These are phyloP conservation scores for Drosophila kambysellisi DNA, from an alignment of 2,888 invertebrate species.

Conservation along the genomic window DNA sequence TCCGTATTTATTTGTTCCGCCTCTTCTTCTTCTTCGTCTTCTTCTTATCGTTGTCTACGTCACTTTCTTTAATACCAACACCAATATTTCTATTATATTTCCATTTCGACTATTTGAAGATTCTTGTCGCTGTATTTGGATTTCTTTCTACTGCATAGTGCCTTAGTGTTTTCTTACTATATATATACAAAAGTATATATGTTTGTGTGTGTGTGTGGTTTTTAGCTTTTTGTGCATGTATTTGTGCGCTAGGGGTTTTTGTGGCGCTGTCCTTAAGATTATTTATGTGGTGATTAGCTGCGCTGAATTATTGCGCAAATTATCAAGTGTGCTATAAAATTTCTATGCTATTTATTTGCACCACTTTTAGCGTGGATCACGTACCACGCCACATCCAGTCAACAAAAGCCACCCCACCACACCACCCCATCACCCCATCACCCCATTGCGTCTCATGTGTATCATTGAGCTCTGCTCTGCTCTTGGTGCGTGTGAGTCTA, in stretches of 20 bases:
- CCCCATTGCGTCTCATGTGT: constrained; percentile 56
- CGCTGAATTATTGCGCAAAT: constrained; percentile 81
- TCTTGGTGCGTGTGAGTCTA: constrained; percentile 51
- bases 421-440: neutral
- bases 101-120: constrained; percentile 6
- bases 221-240: neutral
- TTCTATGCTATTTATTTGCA: constrained; percentile 70
- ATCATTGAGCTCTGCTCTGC: constrained; percentile 49
- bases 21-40: constrained; percentile 1
- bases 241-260: constrained; percentile 19
- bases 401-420: neutral
- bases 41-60: constrained; percentile 10
- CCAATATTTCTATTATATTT: neutral
- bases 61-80: constrained; percentile 7
- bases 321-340: constrained; percentile 83
- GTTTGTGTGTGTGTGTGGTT: neutral
- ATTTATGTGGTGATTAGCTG: constrained; percentile 84
- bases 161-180: constrained; percentile 18
- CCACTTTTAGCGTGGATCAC: constrained; percentile 60
- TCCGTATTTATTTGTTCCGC: constrained; percentile 56
- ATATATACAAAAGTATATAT: constrained; percentile 8
- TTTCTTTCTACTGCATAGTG: constrained; percentile 40
- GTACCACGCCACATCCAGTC: constrained; percentile 23
- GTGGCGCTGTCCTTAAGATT: constrained; percentile 69
- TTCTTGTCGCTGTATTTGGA: constrained; percentile 28